A percentile compares a stretch with the other conserved stretches of the same genome.
These are phyloP conservation scores for Drosophila busckii DNA, from an alignment of 1,140 invertebrate species.

Conservation along the genomic window DNA sequence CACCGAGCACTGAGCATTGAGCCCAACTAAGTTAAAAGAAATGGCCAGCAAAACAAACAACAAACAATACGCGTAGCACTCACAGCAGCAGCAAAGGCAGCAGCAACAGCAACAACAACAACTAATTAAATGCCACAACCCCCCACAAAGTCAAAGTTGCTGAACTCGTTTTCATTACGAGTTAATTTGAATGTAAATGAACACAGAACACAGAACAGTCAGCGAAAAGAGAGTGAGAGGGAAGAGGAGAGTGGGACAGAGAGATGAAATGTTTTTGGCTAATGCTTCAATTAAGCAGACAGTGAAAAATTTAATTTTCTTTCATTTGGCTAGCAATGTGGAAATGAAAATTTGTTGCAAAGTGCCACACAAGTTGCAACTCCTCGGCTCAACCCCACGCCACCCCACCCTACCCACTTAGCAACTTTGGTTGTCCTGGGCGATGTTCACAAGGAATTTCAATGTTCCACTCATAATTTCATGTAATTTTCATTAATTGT, in stretches of 20 bases:
- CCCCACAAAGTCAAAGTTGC: constrained; percentile 54
- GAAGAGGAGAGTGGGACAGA: constrained; percentile 9
- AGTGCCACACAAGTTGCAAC: constrained; percentile 54
- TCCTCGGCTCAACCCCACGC: constrained; percentile 10
- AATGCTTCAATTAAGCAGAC: constrained; percentile 78
- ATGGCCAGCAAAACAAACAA: constrained; percentile 58
- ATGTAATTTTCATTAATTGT: constrained; percentile 73
- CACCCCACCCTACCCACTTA: constrained; percentile 2
- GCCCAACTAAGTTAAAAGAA: constrained; percentile 52
- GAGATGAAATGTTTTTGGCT: constrained; percentile 69
- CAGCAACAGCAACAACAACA: constrained; percentile 55
- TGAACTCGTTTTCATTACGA: constrained; percentile 77
- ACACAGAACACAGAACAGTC: constrained; percentile 25
- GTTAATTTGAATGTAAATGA: constrained; percentile 79
- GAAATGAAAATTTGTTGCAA: constrained; percentile 39
- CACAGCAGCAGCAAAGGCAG: constrained; percentile 30
- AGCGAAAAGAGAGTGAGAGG: neutral
- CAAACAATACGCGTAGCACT: no score
- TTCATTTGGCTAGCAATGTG: constrained; percentile 57
- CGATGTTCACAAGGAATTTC: constrained; percentile 73
- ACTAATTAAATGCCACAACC: constrained; percentile 74
- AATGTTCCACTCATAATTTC: constrained; percentile 76
- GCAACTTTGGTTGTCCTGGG: constrained; percentile 56
- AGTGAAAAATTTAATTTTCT: constrained; percentile 78
- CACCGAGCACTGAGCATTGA: no score